Conservation (phyloP, 1,140 invertebrate species). For the Galendromus occidentalis region DNA sequence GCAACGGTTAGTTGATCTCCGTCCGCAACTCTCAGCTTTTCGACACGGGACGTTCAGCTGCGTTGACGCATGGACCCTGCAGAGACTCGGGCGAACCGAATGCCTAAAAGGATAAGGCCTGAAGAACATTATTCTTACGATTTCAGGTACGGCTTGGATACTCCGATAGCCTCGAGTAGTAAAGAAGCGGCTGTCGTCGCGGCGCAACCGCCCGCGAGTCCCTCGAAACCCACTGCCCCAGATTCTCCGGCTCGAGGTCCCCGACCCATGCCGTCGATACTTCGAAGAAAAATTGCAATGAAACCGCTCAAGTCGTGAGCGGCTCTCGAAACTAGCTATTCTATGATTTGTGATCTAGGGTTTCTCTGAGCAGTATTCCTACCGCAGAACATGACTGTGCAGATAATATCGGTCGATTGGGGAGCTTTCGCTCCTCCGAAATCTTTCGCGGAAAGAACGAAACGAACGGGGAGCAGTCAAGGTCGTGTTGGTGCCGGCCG, state of each 20-base stretch:
- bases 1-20: background rate
- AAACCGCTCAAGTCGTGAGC: constrained; percentile 4
- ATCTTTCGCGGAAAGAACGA: too few species aligned
- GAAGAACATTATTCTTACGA: background rate
- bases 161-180: background rate
- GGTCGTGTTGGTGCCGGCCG: too few species aligned
- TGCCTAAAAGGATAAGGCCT: background rate
- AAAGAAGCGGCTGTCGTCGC: background rate
- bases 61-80: background rate
- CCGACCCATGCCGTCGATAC: constrained; percentile 4
- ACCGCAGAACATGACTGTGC: too few species aligned
- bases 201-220: background rate
- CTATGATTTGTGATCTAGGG: too few species aligned
- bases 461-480: too few species aligned
- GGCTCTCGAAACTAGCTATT: too few species aligned
- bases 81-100: background rate
- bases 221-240: background rate
- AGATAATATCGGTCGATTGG: too few species aligned
- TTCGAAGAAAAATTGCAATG: background rate
- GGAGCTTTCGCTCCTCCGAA: too few species aligned
- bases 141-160: constrained; percentile 3
- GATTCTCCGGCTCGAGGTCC: background rate
- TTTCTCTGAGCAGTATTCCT: too few species aligned
- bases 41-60: background rate
- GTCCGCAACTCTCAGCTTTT: background rate